phyloP scores from a whole-genome alignment of 2,113 vertebrate species.

The Colius striatus region DNA sequence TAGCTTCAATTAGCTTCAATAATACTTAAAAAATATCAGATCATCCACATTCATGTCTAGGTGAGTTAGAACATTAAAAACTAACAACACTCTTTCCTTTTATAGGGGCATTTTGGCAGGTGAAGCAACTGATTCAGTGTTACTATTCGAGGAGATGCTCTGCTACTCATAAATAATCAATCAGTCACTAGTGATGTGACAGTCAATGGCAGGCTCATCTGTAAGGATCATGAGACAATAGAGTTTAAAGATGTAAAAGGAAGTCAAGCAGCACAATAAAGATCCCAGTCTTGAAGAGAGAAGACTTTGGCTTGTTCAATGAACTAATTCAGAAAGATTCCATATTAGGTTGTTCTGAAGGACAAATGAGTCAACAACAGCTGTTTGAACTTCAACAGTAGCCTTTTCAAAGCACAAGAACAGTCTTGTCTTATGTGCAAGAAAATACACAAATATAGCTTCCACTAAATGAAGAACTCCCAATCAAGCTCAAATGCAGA shows the following conservation, averaged over 20 bases:
- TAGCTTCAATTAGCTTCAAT: background rate
- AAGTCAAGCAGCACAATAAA: background rate
- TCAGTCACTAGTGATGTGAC: background rate
- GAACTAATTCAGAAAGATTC: background rate
- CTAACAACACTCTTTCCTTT: background rate
- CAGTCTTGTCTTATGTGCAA: background rate
- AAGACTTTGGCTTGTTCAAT: background rate
- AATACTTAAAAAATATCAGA: background rate
- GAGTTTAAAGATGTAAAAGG: background rate
- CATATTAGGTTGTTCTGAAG: background rate
- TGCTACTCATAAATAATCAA: background rate
- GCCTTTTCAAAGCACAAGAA: background rate
- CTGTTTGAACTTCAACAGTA: background rate
- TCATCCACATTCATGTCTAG: background rate
- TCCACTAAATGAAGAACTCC: background rate
- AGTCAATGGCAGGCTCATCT: background rate
- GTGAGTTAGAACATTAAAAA: background rate
- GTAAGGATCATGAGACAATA: background rate
- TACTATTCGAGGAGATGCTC: background rate
- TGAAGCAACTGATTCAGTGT: background rate
- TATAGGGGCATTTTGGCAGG: rapidly evolving
- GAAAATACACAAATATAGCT: background rate
- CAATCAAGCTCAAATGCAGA: background rate
- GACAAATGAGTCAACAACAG: background rate
- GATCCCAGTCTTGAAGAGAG: background rate